Base-by-base conservation (phyloP, 1,140 invertebrate species). In the Hypothenemus hampei region DNA sequence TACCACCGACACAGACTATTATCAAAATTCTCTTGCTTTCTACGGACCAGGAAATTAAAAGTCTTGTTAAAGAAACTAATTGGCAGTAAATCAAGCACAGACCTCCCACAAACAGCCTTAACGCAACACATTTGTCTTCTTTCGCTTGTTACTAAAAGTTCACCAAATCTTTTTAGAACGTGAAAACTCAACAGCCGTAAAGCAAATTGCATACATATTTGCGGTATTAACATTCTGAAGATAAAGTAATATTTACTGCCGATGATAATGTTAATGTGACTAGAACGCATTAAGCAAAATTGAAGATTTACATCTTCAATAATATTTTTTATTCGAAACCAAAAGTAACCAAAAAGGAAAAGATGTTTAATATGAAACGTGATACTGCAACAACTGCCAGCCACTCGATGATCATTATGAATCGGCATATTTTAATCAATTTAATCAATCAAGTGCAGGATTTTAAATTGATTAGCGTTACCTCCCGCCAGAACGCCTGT, bases 371-470 rank as follows among this genome's bases (percentile, higher is more conserved):
- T n/a, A n/a, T n/a, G n/a, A n/a, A n/a, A n/a, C n/a, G n/a, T n/a
- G n/a, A n/a, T n/a, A n/a, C n/a, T n/a, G n/a, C n/a, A n/a, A n/a
- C n/a, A n/a, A n/a, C n/a, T n/a, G 26, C 13, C 26, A 13, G 26
- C 3, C 26, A 31, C 10, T 13, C 48, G n/a, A n/a, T n/a, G n/a
- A 41, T 56, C 45, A 41, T 56, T 48, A 48, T 56, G 53, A 56
- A 41, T 56, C 44, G 37, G 53, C 53, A 48, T 23, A 47, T 56
- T 56, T 56, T 56, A 56, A 56, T 56, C 53, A 56, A 56, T 56
- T 56, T 56, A 56, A 56, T 56, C 53, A 56, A 47, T 56, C 53
- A 35, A 16, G 22, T 35, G 18, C 16, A 13, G 35, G 44, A 48
- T 21, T 41, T 31, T 22, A 48, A 56, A 56, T 56, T 56, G 43